Base-by-base conservation (phyloP, 2,888 invertebrate species). In the Euclidia mi region DNA sequence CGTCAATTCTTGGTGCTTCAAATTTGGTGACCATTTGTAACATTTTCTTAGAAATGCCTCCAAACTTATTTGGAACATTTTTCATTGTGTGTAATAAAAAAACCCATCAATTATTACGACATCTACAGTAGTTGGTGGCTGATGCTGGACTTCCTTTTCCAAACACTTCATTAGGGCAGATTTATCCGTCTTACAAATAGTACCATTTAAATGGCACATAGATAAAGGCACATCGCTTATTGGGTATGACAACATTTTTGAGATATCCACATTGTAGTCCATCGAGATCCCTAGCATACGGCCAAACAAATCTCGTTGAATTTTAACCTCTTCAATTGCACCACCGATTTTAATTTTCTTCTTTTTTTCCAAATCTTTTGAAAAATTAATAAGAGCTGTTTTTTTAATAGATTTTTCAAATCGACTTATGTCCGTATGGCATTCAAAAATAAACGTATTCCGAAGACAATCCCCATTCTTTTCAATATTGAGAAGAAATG, bases 121-220 rank as follows among this genome's bases (percentile, higher is more conserved):
- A 41, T 61, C 65, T 7, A 51, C 12, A n/a, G 6, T 3, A 15
- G 17, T 7, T 29, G 65, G 53, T 7, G 2, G 11, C 18, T 43
- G 6, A 28, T 48, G 35, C 45, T 47, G 25, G 2, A 43, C 20
- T 9, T 53, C 50, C n/a, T 58, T 56, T 25, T 61, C 58, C 10
- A 65, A 29, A 14, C 7, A 34, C 4, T 53, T 34, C 32, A 56
- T 56, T 20, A 65, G 7, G 2, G 46, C 38, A n/a, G 65, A 66
- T 45, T 62, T 66, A 12, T 53, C 31, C 0, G 65, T 66, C 20
- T 66, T 65, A 28, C 38, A 76, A 63, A 71, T 78, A 10, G 53
- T 20, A 31, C 64, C 64, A 55, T 60, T 29, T 14, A 44, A 18
- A 46, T 60, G 60, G 14, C 57, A 65, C 44, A 65, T 14, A 14